Evolutionary conservation across 2,113 vertebrate genomes (phyloP).

Genomic region (Bothrops jararaca): DNA sequence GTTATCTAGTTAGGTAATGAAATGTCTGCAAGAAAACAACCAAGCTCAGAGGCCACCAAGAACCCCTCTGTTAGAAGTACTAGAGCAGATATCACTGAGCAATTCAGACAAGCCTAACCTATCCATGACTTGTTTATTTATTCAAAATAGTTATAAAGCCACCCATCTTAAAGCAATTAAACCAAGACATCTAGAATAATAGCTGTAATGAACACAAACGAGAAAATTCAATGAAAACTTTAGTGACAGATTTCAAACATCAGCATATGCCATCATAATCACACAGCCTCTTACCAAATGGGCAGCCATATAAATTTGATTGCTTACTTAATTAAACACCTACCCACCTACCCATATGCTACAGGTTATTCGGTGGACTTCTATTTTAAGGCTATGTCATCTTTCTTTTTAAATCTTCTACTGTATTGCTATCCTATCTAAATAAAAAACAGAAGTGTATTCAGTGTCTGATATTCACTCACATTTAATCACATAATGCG

Average conservation of each 20-base stretch:
- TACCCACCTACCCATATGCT: not conserved
- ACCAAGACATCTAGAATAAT: not conserved
- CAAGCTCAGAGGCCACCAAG: not conserved
- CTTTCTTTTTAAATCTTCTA: not conserved
- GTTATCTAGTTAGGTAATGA: not conserved
- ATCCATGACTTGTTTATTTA: not conserved
- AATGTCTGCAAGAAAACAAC: not conserved
- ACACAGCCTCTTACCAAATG: not conserved
- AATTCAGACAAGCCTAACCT: not conserved
- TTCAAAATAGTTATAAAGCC: not conserved
- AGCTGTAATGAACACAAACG: not conserved
- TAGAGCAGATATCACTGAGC: not conserved
- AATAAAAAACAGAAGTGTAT: not conserved
- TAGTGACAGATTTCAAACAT: not conserved
- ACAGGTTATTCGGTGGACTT: not conserved
- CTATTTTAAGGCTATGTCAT: not conserved
- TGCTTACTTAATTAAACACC: not conserved
- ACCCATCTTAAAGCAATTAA: not conserved
- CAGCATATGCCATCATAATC: not conserved
- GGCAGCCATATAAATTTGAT: not conserved
- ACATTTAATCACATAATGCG: fast-evolving
- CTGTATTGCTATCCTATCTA: not conserved
- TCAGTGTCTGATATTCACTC: fast-evolving
- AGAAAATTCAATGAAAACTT: not conserved
- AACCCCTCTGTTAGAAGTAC: not conserved